These are phyloP conservation scores for Botia kubotai DNA, from an alignment of 2,797 vertebrate species.

Conservation along the genomic window DNA sequence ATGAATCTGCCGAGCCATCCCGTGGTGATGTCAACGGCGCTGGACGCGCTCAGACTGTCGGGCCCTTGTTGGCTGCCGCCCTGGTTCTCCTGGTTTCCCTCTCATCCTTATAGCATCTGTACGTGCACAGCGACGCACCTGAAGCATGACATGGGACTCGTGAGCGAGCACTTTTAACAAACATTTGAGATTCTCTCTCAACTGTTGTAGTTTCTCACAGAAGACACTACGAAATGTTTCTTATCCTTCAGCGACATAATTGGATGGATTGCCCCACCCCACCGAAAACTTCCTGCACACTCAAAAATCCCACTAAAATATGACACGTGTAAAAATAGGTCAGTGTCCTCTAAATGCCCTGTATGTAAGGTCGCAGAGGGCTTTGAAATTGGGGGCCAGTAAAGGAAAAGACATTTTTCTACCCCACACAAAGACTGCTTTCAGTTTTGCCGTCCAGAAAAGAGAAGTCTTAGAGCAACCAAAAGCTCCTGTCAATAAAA, in stretches of 20 bases:
- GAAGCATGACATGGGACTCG: slow-evolving; percentile 51
- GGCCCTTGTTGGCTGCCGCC: slow-evolving; percentile 83
- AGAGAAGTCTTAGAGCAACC: slow-evolving; percentile 56
- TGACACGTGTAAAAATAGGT: slow-evolving; percentile 33
- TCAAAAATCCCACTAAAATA: slow-evolving; percentile 35
- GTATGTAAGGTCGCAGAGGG: slow-evolving; percentile 25
- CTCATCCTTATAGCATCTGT: slow-evolving; percentile 92
- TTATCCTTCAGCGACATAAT: slow-evolving; percentile 22
- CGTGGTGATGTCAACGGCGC: slow-evolving; percentile 86
- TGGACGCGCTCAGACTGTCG: slow-evolving; percentile 78
- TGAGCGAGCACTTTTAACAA: slow-evolving; percentile 59
- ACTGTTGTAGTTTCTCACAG: slow-evolving; percentile 37
- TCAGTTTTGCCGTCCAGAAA: slow-evolving; percentile 45
- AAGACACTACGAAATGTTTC: slow-evolving; percentile 36
- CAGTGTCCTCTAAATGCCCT: slow-evolving; percentile 43
- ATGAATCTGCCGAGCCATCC: slow-evolving; percentile 95
- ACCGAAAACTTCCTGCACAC: slow-evolving; percentile 2
- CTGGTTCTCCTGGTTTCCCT: slow-evolving; percentile 88
- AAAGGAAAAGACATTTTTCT: slow-evolving; percentile 65
- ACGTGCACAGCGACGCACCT: slow-evolving; percentile 27
- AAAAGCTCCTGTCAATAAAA: slow-evolving; percentile 41
- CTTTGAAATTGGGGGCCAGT: slow-evolving; percentile 55
- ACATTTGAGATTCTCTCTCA: slow-evolving; percentile 39
- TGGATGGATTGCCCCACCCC: slow-evolving; percentile 24
- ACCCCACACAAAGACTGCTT: slow-evolving; percentile 60